Percentiles rank a stretch among this genome's conserved stretches.
phyloP scores from a whole-genome alignment of 2,113 vertebrate genomes.

The Pleuronectes platessa region DNA sequence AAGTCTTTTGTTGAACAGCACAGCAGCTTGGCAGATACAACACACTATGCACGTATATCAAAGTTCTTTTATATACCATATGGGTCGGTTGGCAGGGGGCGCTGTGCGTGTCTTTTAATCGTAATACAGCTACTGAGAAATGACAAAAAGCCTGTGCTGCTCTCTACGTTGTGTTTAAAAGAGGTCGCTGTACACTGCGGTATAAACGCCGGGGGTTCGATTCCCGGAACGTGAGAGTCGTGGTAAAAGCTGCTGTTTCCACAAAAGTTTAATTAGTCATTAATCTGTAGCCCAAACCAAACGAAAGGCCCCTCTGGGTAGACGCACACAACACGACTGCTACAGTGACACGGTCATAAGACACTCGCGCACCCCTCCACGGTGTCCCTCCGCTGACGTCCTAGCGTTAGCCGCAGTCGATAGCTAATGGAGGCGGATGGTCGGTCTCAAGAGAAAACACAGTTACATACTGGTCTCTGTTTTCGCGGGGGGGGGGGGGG shows the following conservation, averaged over 20 bases:
- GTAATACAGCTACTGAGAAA: conserved; percentile 59
- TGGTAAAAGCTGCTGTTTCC: conserved; percentile 71
- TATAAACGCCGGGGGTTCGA: conserved; percentile 53
- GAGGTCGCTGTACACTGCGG: conserved; percentile 60
- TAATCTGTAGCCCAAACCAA: conserved; percentile 66
- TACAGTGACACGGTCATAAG: conserved; percentile 84
- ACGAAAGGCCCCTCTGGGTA: conserved; percentile 77
- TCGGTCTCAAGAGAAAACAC: conserved; percentile 78
- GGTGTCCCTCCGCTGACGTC: conserved; percentile 42
- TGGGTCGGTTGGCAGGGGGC: conserved; percentile 60
- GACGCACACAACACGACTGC: conserved; percentile 71
- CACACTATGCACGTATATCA: conserved; percentile 60
- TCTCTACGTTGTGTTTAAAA: conserved; percentile 69
- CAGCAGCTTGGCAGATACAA: conserved; percentile 64
- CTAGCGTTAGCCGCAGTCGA: conserved; percentile 55
- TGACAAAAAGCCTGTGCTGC: conserved; percentile 65
- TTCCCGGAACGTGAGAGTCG: conserved; percentile 30
- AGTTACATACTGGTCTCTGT: conserved; percentile 83
- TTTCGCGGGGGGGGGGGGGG: conserved; percentile 61
- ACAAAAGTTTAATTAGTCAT: conserved; percentile 68
- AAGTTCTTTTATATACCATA: conserved; percentile 56
- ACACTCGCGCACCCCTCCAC: conserved; percentile 61
- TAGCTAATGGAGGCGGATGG: conserved; percentile 76
- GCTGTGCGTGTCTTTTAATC: conserved; percentile 49
- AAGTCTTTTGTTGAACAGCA: conserved; percentile 54